phyloP scores from a whole-genome alignment of 2,113 vertebrate species.

The Aphelocoma coerulescens region DNA sequence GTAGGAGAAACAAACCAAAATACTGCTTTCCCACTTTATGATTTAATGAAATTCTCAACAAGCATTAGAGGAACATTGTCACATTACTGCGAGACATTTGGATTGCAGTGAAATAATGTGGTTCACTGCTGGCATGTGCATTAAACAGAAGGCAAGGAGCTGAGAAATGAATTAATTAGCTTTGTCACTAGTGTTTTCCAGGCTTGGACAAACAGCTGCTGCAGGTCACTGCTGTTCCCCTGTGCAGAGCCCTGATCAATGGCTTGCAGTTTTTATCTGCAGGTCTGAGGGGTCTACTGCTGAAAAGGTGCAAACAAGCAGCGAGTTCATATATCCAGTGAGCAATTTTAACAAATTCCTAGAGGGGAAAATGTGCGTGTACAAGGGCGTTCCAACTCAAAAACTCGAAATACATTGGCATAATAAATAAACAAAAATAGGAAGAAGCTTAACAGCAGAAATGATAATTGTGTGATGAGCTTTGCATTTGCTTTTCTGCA shows the following conservation, averaged over 20 bases:
- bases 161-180: neutral
- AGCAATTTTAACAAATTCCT: neutral
- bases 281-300: neutral
- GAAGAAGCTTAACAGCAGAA: conserved; percentile 16
- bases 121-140: neutral
- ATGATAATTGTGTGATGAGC: neutral
- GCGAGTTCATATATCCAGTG: neutral
- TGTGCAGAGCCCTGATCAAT: neutral
- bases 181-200: neutral
- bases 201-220: conserved; percentile 20
- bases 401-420: neutral
- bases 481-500: conserved; percentile 26
- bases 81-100: neutral
- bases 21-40: neutral
- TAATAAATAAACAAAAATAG: conserved; percentile 27
- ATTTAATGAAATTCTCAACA: neutral
- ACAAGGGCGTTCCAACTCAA: neutral
- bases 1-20: neutral
- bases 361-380: neutral
- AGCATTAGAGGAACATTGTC: neutral
- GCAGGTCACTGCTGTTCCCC: neutral
- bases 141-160: neutral
- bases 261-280: neutral
- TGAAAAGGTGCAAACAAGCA: neutral
- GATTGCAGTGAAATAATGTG: neutral